Base-by-base conservation (phyloP, 2,797 vertebrate species). In the Threskiornis aethiopicus region DNA sequence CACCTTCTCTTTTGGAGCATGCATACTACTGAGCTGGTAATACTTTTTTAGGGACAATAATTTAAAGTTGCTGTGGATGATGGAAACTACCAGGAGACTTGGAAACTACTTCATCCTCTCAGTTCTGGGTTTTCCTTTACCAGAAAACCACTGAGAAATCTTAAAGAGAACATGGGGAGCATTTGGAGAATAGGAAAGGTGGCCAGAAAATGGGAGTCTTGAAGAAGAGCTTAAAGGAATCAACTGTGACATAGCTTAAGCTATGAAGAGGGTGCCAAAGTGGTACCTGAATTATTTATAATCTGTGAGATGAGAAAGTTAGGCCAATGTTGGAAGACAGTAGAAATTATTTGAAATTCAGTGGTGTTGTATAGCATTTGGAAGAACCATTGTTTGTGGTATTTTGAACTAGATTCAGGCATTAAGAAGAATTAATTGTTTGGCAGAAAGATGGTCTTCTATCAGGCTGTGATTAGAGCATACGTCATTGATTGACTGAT, bases 361-460 rank as follows among this genome's bases (percentile, higher is more conserved):
- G n/a, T 73, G 73, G 35, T 87, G 16, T 52, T 64, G n/a, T n/a
- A 17, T 18, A 81, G 54, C 66, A 58, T 84, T 96, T 91, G 69
- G 61, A 95, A 93, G 70, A 90, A 64, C 18, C 46, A 9, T 37
- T 57, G 37, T 69, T 84, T 77, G 66, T 87, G 52, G 35, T 70
- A 20, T 85, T 90, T 92, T 89, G 72, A 93, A 71, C 47, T 78
- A 78, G 86, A 75, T 93, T 44, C 8, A 65, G 57, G 16, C 33
- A 80, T 85, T 96, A 92, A 70, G 81, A 90, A 85, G 65, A 83
- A 91, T 92, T 92, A 96, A 96, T 94, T 89, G 77, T 89, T 95
- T 96, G 93, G 82, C 89, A 96, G 79, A 80, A 94, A 83, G 69
- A 58, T 78, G 39, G 28, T 87, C 84, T 89, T 90, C 47, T 83